Evolutionary conservation across 2,888 invertebrate genomes (phyloP), one percentile per base, ranked within the genome.

Genomic region (Ophioninae sp.): DNA sequence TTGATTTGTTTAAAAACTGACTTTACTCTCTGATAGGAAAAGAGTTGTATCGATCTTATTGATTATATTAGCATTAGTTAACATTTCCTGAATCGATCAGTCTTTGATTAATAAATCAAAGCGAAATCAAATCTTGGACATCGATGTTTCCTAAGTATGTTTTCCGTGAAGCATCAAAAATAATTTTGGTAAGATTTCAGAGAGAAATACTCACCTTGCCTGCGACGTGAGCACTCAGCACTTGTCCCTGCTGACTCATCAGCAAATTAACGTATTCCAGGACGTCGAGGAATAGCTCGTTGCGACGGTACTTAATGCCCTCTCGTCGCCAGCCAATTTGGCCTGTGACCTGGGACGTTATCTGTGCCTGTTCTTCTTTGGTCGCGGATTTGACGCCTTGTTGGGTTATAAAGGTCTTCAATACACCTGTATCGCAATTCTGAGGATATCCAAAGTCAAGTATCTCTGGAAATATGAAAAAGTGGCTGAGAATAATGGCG

Each of bases 221-320:
- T 39, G 99, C 99, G 59, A 99, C 99, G 91, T 99, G 99, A 68
- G 99, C 99, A 20, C 99, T 99, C 79, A 99, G 94, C 41, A 99
- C 99, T 94, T 99, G 99, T 78, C 98, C 98, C 95, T 99, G 99
- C 1, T 99, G 99, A 51, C 99, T 99, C 99, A 99, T 99, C 69
- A 99, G 95, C 82, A 99, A 94, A 94, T 99, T 99, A 87, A 99
- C 99, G 93, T 99, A 99, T 93, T 99, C 99, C 87, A 99, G 94
- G 17, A 99, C 99, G 93, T 99, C 99, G 13, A 99, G 94, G 94
- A 99, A 99, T 6, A 99, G 94, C 93, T 99, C 99, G 92, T 99
- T 99, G 69, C 99, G 95, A 68, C 99, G 95, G 93, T 99, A 99
- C 93, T 99, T 99, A 89, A 99, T 99, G 67, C 99, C 99, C 93